Conservation (phyloP, 2,888 invertebrate species). For the Epicampocera succincta region DNA sequence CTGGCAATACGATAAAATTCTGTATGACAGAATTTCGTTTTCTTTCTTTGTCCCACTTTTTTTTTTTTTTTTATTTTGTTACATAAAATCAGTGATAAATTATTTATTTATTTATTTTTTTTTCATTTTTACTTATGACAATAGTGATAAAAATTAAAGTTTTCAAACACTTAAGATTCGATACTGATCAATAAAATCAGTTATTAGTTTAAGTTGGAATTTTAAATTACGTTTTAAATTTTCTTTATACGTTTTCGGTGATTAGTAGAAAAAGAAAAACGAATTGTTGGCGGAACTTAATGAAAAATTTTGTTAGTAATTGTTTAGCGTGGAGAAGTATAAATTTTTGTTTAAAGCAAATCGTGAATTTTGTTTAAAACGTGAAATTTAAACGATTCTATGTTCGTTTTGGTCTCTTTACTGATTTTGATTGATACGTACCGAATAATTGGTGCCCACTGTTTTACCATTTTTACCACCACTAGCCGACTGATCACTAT, state of each 20-base stretch:
- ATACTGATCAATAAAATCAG: constrained; percentile 83
- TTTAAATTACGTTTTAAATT: constrained; percentile 42
- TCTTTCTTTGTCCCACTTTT: too few species aligned
- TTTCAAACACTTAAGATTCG: constrained; percentile 76
- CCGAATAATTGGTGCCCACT: constrained; percentile 82
- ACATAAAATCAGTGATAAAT: too few species aligned
- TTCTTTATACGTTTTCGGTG: not conserved
- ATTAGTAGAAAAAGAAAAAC: constrained; percentile 61
- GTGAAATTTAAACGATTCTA: constrained; percentile 50
- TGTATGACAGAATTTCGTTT: too few species aligned
- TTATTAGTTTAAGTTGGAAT: constrained; percentile 64
- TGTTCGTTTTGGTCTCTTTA: constrained; percentile 69
- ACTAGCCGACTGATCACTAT: constrained; percentile 80
- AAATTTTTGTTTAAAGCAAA: constrained; percentile 30
- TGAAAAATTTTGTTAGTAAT: constrained; percentile 45
- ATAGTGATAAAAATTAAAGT: not conserved
- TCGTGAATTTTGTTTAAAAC: constrained; percentile 46
- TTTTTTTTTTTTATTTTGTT: too few species aligned
- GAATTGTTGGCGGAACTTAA: constrained; percentile 19
- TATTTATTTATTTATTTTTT: too few species aligned
- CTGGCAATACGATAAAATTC: too few species aligned
- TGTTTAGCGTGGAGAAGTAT: constrained; percentile 25
- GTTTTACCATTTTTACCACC: constrained; percentile 82
- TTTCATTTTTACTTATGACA: too few species aligned
- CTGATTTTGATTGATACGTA: constrained; percentile 83